These are phyloP conservation scores for Phyllotis vaccarum DNA, from an alignment of 2,797 vertebrate genomes.

Conservation along the genomic window DNA sequence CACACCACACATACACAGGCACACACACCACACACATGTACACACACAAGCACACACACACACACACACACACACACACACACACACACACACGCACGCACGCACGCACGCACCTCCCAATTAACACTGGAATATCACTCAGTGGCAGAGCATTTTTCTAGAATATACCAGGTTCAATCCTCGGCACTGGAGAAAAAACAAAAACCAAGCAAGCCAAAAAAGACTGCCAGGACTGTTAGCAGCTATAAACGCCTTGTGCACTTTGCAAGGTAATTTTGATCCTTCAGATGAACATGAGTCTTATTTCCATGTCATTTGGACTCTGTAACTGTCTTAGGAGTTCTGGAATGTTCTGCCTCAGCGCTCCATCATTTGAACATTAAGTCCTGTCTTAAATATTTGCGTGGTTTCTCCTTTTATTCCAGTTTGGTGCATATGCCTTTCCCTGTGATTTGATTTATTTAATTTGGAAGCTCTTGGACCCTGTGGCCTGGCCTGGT, in stretches of 20 bases:
- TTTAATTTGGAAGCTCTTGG: slow-evolving; percentile 50
- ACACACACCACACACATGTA: neutral
- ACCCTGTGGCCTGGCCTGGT: neutral
- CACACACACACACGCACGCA: neutral
- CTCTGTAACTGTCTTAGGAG: neutral
- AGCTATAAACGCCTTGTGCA: neutral
- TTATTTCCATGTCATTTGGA: neutral
- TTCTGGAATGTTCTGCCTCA: slow-evolving; percentile 50
- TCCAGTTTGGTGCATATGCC: neutral
- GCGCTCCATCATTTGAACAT: neutral
- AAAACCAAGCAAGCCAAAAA: no score
- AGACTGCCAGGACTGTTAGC: neutral
- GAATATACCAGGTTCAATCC: neutral
- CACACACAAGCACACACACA: neutral
- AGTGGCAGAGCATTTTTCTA: neutral
- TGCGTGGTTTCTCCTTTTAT: slow-evolving; percentile 15
- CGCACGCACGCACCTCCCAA: fast-evolving
- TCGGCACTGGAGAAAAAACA: neutral
- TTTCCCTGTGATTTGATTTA: slow-evolving; percentile 51
- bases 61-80: neutral
- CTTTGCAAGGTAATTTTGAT: neutral
- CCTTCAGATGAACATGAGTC: neutral
- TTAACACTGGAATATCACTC: neutral
- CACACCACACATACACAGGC: neutral
- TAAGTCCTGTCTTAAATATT: neutral